Conservation (phyloP, 2,113 vertebrate species). For the Sterrhoptilus dennistouni region DNA sequence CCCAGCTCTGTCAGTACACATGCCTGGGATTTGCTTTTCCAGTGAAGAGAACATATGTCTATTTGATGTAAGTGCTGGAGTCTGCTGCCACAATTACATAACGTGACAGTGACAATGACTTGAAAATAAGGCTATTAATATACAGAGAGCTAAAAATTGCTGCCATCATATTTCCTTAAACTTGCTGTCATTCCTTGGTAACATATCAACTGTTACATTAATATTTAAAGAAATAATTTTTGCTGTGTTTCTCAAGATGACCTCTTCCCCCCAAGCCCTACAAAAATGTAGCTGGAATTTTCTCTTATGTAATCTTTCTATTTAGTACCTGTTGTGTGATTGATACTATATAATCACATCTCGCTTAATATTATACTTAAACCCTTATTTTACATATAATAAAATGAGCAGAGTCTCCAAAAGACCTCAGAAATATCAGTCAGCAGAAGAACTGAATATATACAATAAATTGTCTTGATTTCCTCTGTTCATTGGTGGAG, state of each 20-base stretch:
- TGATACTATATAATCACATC: neutral
- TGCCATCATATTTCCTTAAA: neutral
- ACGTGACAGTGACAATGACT: neutral
- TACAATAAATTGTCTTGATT: neutral
- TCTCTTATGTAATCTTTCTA: neutral
- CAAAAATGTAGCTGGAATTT: neutral
- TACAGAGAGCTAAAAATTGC: conserved; percentile 30
- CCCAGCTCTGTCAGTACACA: neutral
- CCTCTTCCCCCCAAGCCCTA: accelerated
- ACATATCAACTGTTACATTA: neutral
- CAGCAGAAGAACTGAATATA: neutral
- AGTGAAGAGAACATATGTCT: neutral
- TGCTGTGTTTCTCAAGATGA: neutral
- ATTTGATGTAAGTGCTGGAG: neutral
- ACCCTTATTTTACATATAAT: neutral
- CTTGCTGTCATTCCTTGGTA: neutral
- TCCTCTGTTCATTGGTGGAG: neutral
- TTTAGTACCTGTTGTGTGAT: neutral
- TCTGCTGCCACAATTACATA: neutral
- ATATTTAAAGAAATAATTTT: neutral
- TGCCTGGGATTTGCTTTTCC: neutral
- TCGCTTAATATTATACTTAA: neutral
- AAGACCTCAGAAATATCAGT: neutral
- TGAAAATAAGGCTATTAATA: conserved; percentile 38
- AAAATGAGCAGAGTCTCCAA: neutral